Conservation (phyloP, 53 echinoderm and acorn worm species). For the Holothuria scabra region DNA sequence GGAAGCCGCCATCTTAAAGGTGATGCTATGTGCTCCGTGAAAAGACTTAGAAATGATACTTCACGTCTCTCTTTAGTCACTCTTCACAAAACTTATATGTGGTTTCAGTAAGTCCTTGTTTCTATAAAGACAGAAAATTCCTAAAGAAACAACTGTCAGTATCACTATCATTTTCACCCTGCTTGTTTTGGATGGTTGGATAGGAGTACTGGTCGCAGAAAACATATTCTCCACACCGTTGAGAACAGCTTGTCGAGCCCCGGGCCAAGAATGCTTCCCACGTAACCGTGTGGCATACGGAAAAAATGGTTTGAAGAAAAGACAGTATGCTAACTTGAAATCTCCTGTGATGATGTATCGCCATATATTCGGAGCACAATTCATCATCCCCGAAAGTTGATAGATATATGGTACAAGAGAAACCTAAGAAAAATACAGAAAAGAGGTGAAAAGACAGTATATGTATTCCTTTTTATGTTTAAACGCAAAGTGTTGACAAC, state of each 20-base stretch:
- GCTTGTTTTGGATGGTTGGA: not conserved
- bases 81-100: too few species aligned
- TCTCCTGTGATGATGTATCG: not conserved
- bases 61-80: too few species aligned
- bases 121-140: too few species aligned
- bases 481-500: too few species aligned
- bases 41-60: too few species aligned
- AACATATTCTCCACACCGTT: conserved; percentile 36
- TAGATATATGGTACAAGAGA: not conserved
- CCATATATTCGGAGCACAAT: conserved; percentile 32
- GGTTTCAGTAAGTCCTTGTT: too few species aligned
- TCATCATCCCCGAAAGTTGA: not conserved
- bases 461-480: too few species aligned
- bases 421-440: not conserved
- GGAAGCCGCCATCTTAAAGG: too few species aligned
- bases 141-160: not conserved
- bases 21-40: too few species aligned
- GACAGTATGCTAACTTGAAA: not conserved
- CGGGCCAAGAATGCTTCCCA: conserved; percentile 23
- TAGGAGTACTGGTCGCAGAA: conserved; percentile 3
- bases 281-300: conserved; percentile 21
- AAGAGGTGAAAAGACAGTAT: too few species aligned
- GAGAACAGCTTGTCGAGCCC: conserved; percentile 13
- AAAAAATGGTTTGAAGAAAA: conserved; percentile 24
- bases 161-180: not conserved